Evolutionary conservation across 2,113 vertebrate species (phyloP).

Genomic region (Nothoprocta pentlandii): DNA sequence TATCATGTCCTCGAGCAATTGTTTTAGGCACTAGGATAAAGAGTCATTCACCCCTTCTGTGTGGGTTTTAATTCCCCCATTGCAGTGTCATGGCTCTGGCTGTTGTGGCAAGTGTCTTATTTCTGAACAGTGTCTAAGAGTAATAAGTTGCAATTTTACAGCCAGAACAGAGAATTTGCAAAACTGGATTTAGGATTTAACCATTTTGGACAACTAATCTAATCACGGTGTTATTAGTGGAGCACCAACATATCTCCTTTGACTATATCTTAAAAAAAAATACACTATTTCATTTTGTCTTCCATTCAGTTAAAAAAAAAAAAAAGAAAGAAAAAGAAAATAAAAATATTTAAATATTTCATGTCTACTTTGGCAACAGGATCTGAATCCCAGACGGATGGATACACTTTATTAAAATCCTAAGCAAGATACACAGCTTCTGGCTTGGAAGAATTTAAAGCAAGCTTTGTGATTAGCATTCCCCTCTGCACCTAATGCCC

Average conservation of each 20-base stretch:
- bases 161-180: not conserved
- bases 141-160: not conserved
- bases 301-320: not conserved
- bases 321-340: not conserved
- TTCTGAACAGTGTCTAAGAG: not conserved
- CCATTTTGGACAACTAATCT: not conserved
- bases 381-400: not conserved
- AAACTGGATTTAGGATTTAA: not conserved
- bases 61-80: not conserved
- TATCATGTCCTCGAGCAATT: not conserved
- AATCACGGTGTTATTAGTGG: not conserved
- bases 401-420: not conserved
- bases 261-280: not conserved
- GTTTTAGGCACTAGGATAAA: not conserved
- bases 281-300: fast-evolving
- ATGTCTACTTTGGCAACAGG: not conserved
- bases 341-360: not conserved
- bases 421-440: not conserved
- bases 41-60: not conserved
- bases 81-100: not conserved
- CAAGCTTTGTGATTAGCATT: not conserved
- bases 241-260: not conserved
- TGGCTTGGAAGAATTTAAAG: not conserved
- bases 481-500: not conserved
- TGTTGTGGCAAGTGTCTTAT: not conserved